phyloP scores from a whole-genome alignment of 2,888 invertebrate species.

The Ephialtes manifestator region DNA sequence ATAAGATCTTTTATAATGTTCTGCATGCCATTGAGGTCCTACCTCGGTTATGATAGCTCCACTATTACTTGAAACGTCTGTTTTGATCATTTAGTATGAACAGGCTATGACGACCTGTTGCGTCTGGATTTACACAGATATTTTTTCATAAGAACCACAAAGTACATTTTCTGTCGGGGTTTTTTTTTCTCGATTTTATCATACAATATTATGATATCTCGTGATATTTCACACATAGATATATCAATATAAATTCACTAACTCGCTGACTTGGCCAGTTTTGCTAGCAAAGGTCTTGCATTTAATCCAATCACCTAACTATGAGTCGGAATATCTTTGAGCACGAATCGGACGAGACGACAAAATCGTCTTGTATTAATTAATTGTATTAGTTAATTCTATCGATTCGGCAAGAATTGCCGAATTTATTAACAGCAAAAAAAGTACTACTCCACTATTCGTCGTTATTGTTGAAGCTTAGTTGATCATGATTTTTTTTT shows the following conservation, averaged over 20 bases:
- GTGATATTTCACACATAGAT: background rate
- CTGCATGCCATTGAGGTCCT: background rate
- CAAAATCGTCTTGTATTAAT: too few species aligned
- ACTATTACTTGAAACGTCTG: background rate
- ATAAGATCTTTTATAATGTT: background rate
- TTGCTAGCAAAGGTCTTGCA: background rate
- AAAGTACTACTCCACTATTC: too few species aligned
- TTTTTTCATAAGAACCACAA: background rate
- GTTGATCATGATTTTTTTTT: too few species aligned
- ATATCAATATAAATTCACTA: background rate
- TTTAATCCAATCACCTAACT: background rate
- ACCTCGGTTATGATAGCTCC: background rate
- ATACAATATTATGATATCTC: background rate
- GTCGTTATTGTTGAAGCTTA: too few species aligned
- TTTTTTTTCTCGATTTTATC: background rate
- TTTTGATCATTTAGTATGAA: background rate
- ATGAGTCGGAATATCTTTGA: background rate
- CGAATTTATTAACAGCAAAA: too few species aligned
- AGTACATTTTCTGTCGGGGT: background rate
- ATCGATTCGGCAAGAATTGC: too few species aligned
- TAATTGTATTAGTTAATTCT: too few species aligned
- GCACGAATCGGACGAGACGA: conserved; percentile 18
- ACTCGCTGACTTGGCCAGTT: background rate
- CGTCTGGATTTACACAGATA: background rate
- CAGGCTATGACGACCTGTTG: background rate